A percentile compares a stretch with the other conserved stretches of the same genome.
These are phyloP conservation scores for Proteles cristata DNA, from an alignment of 2,113 vertebrate genomes.

Conservation along the genomic window DNA sequence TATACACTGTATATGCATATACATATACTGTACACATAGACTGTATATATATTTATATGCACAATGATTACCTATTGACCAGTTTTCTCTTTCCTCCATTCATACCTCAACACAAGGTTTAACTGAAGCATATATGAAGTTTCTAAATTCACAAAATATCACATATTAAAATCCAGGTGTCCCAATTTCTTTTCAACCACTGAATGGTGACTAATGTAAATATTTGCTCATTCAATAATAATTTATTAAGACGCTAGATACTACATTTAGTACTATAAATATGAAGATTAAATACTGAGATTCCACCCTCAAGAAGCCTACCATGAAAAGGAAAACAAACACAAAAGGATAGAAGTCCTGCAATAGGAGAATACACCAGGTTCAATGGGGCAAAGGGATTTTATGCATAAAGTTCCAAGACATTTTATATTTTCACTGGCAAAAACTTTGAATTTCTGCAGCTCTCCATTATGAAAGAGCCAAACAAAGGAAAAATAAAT, in stretches of 20 bases:
- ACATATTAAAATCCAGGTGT: constrained; percentile 41
- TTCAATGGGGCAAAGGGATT: background rate
- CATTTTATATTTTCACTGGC: constrained; percentile 33
- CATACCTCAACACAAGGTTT: background rate
- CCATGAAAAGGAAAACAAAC: background rate
- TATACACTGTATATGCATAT: background rate
- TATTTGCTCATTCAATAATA: background rate
- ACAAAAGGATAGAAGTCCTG: background rate
- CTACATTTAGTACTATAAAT: background rate
- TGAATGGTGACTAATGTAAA: background rate
- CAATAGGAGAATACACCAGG: background rate
- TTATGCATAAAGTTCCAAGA: background rate
- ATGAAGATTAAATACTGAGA: constrained; percentile 23
- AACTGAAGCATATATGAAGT: background rate
- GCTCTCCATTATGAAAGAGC: constrained; percentile 27
- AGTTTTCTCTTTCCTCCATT: background rate
- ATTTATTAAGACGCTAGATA: background rate
- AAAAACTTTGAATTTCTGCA: constrained; percentile 13
- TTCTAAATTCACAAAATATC: constrained; percentile 19
- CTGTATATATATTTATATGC: background rate
- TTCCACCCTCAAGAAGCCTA: constrained; percentile 6
- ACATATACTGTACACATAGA: too few species aligned
- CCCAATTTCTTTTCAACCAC: constrained; percentile 21
- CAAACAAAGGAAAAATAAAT: constrained; percentile 26
- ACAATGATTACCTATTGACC: background rate